Evolutionary conservation across 2,888 invertebrate genomes (phyloP).

Genomic region (Drosophila tripunctata): DNA sequence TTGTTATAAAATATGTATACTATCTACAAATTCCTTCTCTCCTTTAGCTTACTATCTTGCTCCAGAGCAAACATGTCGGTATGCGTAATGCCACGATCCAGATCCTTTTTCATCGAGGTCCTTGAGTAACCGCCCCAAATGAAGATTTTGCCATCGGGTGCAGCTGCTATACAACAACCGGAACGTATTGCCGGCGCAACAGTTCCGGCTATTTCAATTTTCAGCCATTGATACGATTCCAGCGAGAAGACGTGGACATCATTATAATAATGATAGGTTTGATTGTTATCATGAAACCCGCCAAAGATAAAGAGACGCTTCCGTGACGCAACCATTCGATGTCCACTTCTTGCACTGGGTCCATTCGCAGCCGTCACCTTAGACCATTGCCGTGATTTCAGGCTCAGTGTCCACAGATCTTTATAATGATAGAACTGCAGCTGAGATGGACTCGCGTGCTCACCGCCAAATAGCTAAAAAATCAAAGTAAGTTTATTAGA

Average conservation of each 20-base stretch:
- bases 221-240: constrained; percentile 91
- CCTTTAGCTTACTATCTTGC: constrained; percentile 85
- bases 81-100: constrained; percentile 89
- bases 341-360: constrained; percentile 94
- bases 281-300: constrained; percentile 95
- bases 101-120: constrained; percentile 89
- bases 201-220: constrained; percentile 88
- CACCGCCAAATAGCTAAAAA: constrained; percentile 91
- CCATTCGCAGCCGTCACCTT: constrained; percentile 90
- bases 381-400: constrained; percentile 92
- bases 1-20: not conserved
- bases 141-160: constrained; percentile 87
- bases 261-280: constrained; percentile 94
- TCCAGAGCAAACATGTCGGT: constrained; percentile 89
- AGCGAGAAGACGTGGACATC: constrained; percentile 93
- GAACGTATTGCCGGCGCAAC: constrained; percentile 90
- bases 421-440: constrained; percentile 96
- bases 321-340: constrained; percentile 93
- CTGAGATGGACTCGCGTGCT: constrained; percentile 95
- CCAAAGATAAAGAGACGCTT: constrained; percentile 94
- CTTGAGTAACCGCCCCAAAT: constrained; percentile 92
- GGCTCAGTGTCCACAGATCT: constrained; percentile 94
- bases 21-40: rapidly evolving
- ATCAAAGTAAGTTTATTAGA: not conserved
- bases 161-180: constrained; percentile 87